Evolutionary conservation across 2,113 vertebrate species (phyloP).

Genomic region (Sylvilagus bachmani): DNA sequence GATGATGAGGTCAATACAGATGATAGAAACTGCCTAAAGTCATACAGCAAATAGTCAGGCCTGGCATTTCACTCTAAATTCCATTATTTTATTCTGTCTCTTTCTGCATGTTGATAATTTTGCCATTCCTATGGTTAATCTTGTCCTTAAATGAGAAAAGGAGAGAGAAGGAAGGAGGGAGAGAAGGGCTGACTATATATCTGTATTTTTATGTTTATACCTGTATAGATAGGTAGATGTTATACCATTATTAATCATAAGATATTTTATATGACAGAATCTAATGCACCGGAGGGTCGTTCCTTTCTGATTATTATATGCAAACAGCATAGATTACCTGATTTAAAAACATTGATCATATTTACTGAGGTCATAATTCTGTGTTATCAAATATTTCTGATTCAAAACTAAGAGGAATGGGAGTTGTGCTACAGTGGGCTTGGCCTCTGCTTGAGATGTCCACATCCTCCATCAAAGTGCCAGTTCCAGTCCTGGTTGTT

Average conservation of each 20-base stretch:
- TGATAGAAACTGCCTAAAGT: not conserved
- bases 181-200: not conserved
- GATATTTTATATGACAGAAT: not conserved
- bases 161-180: not conserved
- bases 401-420: not conserved
- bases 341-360: conserved; percentile 10
- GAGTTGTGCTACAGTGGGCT: no score
- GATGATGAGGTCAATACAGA: not conserved
- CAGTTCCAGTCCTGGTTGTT: no score
- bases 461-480: no score
- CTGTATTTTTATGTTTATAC: not conserved
- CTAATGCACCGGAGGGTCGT: not conserved
- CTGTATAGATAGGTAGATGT: no score
- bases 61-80: not conserved
- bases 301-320: conserved; percentile 42
- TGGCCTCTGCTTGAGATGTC: no score
- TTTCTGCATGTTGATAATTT: not conserved
- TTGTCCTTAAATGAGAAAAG: not conserved
- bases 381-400: conserved; percentile 9
- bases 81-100: not conserved
- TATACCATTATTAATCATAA: not conserved
- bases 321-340: not conserved
- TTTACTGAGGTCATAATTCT: not conserved
- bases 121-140: not conserved
- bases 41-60: not conserved